Percentiles rank a stretch among this genome's conserved stretches.
These are phyloP conservation scores for Synanthedon myopaeformis DNA, from an alignment of 2,888 invertebrate species.

Conservation along the genomic window DNA sequence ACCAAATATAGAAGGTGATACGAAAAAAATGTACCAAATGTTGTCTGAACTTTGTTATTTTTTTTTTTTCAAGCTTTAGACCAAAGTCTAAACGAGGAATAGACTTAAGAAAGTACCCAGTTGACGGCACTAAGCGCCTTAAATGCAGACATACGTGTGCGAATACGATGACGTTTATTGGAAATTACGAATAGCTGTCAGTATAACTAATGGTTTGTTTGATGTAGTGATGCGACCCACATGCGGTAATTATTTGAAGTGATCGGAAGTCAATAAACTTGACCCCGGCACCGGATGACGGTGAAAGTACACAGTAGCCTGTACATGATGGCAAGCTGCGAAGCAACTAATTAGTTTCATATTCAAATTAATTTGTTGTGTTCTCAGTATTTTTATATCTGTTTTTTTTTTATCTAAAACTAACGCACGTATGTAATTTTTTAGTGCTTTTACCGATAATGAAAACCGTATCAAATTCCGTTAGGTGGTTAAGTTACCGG, in stretches of 20 bases:
- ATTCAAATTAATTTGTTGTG: slow-evolving; percentile 6
- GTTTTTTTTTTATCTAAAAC: too few relatives aligned
- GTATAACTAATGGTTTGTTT: slow-evolving; percentile 35
- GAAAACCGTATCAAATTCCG: too few relatives aligned
- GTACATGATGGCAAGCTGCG: slow-evolving; percentile 20
- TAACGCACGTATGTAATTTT: too few relatives aligned
- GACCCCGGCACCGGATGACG: slow-evolving; percentile 32
- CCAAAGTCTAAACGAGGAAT: too few relatives aligned
- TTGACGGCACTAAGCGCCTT: background rate
- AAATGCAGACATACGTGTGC: background rate
- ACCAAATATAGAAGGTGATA: too few relatives aligned
- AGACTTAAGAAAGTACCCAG: too few relatives aligned
- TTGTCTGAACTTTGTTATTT: too few relatives aligned
- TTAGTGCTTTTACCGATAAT: too few relatives aligned
- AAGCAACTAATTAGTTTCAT: slow-evolving; percentile 15
- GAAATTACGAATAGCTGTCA: slow-evolving; percentile 32
- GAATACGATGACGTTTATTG: slow-evolving; percentile 24
- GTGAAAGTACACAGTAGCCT: slow-evolving; percentile 61
- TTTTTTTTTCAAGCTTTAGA: too few relatives aligned
- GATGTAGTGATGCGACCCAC: slow-evolving; percentile 6
- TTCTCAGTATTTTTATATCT: too few relatives aligned
- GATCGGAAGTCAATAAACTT: slow-evolving; percentile 49
- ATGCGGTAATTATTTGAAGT: slow-evolving; percentile 8
- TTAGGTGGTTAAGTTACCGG: too few relatives aligned
- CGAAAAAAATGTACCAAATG: too few relatives aligned